Base-by-base conservation (phyloP, 2,113 vertebrate species). In the Syngnathus typhle region DNA sequence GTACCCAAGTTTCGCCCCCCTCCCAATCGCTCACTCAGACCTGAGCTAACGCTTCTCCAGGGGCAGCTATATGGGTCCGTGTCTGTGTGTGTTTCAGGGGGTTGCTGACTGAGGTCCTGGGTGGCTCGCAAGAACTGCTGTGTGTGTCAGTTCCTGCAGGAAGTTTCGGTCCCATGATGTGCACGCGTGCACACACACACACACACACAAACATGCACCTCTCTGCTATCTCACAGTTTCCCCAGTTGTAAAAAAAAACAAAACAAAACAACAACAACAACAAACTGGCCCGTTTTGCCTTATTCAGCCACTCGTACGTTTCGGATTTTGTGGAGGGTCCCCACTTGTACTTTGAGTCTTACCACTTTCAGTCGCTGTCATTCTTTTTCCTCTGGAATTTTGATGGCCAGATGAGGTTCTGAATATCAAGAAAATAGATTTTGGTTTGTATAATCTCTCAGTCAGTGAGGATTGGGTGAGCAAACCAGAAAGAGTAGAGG, bases 41-140 rank as follows among this genome's bases (percentile, higher is more conserved):
- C 72, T 76, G 73, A 72, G 74, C 67, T 85, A 77, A 87, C 80
- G 65, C 82, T 73, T 77, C 86, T 85, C 86, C 75, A 41, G 82
- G 78, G 81, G 80, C 55, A 15, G 23, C 52, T 43, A 38, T 58
- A 62, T 60, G 68, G 76, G 70, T 69, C 74, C 74, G 43, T 41
- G 65, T 71, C 9, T 64, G 75, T 75, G 60, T 75, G 79, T 47
- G 76, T 69, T 70, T 82, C 27, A 69, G 74, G 85, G 87, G 87
- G 87, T 88, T 32, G 89, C 89, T 90, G 91, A 92, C 87, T 89
- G 85, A 75, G 83, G 89, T 89, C 91, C 89, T 90, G 88, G 87
- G 87, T 89, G 90, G 86, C 85, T 89, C 79, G 60, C 69, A 68
- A 90, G 86, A 89, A 91, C 75, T 89, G 90, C 89, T 90, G 90